Base-by-base conservation (phyloP, 2,113 vertebrate genomes). In the Sula dactylatra region DNA sequence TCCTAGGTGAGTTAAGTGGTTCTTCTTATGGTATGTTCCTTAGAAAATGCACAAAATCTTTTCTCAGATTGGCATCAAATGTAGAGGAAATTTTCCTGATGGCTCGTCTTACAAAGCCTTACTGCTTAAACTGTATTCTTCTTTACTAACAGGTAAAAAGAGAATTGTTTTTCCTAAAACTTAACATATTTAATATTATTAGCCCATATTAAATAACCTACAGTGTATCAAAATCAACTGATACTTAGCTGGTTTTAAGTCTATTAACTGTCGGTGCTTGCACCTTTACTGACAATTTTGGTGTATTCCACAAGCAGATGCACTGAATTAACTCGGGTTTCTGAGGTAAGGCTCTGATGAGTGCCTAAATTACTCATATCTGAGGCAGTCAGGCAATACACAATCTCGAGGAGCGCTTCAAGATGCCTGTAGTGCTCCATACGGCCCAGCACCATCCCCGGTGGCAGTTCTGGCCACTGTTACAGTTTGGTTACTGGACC, bases 291-390 rank as follows among this genome's bases (percentile, higher is more conserved):
- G 27, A 22, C 38, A 71, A 47, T 20, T 32, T 25, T 1, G 7
- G 26, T 38, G 55, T 49, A 9, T 14, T 49, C 44, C 3, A 1
- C 25, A 36, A 42, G 40, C 1, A 36, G 49, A 40, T 14, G 22
- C 34, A 2, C 13, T n/a, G 45, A 38, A 14, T 20, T 38, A 29
- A 14, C 38, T 58, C 0, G 0, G 13, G 15, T 47, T 80, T 49
- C 38, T 17, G 26, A 24, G 78, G 38, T 16, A 29, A 38, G 38
- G 40, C n/a, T 22, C 29, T 20, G 44, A 22, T 12, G 25, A 47
- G 32, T 5, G 7, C 22, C 42, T 3, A 12, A 21, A 12, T 31
- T 18, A 7, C 11, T 38, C 2, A 0, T 4, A 2, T 7, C 13
- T 59, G 16, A 22, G 40, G 58, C 81, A 86, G 10, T 4, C 55